Percentiles rank a stretch among this genome's conserved stretches.
phyloP scores from a whole-genome alignment of 2,797 vertebrate genomes.

The Loriculus beryllinus region DNA sequence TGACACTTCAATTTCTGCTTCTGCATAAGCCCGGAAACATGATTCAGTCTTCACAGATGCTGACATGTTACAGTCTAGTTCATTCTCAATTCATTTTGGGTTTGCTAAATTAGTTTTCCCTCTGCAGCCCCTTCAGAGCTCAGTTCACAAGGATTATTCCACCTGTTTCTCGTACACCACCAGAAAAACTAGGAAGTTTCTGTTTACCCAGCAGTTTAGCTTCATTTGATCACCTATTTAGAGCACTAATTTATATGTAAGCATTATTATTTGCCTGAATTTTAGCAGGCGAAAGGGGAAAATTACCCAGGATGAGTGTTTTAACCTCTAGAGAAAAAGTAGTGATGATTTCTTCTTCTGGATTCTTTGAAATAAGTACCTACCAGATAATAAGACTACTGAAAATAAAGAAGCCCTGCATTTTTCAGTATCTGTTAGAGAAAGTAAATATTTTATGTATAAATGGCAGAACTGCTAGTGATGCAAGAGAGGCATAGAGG shows the following conservation, averaged over 20 bases:
- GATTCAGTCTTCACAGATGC: conserved; percentile 40
- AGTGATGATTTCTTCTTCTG: background rate
- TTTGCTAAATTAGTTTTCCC: conserved; percentile 22
- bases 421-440: background rate
- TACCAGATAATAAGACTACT: background rate
- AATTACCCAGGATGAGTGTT: background rate
- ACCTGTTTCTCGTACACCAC: background rate
- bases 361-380: background rate
- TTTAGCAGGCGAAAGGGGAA: background rate
- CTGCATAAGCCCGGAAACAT: background rate
- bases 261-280: background rate
- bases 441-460: background rate
- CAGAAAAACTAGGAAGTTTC: background rate
- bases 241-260: background rate
- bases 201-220: background rate
- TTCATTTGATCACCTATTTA: background rate
- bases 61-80: conserved; percentile 7
- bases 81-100: background rate
- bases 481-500: background rate
- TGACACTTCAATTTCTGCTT: background rate
- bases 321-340: background rate
- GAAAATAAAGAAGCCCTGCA: background rate
- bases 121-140: background rate
- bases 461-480: background rate
- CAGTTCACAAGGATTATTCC: background rate